Evolutionary conservation across 2,888 invertebrate species (phyloP), one percentile per base, ranked within the genome.

Genomic region (Auanema freiburgensis): DNA sequence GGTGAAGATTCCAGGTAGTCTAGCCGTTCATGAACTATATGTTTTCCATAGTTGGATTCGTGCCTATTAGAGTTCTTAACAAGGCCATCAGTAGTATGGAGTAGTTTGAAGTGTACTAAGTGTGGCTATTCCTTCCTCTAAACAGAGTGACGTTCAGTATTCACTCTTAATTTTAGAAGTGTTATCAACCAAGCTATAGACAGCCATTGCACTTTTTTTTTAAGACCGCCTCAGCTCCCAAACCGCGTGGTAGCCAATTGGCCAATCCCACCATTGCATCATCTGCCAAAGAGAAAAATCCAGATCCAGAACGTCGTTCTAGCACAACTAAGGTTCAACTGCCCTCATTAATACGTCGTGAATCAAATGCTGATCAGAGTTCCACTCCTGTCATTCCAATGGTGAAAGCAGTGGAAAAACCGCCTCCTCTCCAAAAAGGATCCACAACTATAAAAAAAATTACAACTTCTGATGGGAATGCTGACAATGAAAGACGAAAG

Each of bases 381-480:
- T 46, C 62, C 18, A 62, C 62, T n/a, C 62, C 62, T n/a, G 52
- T 62, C 12, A 49, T 62, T 14, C 46, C 56, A 2, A 49, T 62
- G 33, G 62, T 50, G 16, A 18, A 21, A 16, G 46, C 42, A n/a
- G n/a, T 11, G 18, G 18, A 14, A 8, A 33, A 33, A 11, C n/a
- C 56, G 16, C n/a, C 56, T 52, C n/a, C 16, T 16, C 33, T 33
- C 8, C 33, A 33, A 33, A 33, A 33, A 33, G 33, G 33, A 33
- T 33, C 33, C 8, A 5, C 33, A 8, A 33, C 33, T 33, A 33
- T 33, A 33, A 33, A 33, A 8, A 33, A 33, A 8, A 33, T 33
- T 8, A 33, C 33, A 33, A 8, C 3, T 33, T 33, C 33, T 8
- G 8, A 33, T 33, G 33, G 43, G 25, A 59, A 59, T n/a, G 11